phyloP scores from a whole-genome alignment of 2,113 vertebrate species.

The Phylloscopus trochilus region DNA sequence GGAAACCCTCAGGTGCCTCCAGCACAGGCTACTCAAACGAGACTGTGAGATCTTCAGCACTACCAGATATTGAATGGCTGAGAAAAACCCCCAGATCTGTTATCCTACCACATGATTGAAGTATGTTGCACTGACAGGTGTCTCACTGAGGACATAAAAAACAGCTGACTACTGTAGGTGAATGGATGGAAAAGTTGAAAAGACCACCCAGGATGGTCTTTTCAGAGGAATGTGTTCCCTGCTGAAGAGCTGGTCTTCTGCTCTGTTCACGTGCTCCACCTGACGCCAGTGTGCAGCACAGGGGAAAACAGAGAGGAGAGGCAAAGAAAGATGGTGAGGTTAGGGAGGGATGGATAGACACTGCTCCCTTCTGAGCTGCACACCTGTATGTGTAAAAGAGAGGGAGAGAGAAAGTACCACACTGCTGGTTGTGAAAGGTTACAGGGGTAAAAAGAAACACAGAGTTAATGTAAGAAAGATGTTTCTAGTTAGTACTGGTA shows the following conservation, averaged over 20 bases:
- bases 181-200: background rate
- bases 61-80: background rate
- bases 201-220: background rate
- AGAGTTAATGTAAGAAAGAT: constrained; percentile 7
- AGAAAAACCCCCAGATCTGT: background rate
- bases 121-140: background rate
- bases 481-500: background rate
- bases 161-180: background rate
- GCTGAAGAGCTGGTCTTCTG: background rate
- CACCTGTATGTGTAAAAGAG: background rate
- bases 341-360: background rate
- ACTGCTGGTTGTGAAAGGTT: background rate
- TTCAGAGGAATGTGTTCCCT: background rate
- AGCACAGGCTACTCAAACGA: background rate
- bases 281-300: background rate
- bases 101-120: background rate
- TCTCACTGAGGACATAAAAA: background rate
- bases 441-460: background rate
- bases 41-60: background rate
- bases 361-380: background rate
- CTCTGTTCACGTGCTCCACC: background rate
- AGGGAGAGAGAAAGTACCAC: background rate
- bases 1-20: background rate
- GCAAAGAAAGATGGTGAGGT: background rate
- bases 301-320: background rate